Percentiles rank a stretch among this genome's conserved stretches.
phyloP scores from a whole-genome alignment of 2,888 invertebrate species.

The Pheosia tremula region DNA sequence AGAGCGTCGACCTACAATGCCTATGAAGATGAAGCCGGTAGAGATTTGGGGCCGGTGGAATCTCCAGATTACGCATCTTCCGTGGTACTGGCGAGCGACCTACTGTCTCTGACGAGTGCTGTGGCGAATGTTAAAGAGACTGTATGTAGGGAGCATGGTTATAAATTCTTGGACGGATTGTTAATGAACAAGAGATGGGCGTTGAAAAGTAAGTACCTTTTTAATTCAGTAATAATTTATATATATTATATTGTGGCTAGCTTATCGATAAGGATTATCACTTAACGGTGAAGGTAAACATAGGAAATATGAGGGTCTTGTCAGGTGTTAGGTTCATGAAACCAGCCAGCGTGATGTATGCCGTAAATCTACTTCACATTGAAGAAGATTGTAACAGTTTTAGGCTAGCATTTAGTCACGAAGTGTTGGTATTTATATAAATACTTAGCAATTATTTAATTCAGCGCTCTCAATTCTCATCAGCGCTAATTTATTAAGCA shows the following conservation, averaged over 20 bases:
- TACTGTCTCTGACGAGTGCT: slow-evolving; percentile 76
- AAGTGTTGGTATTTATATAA: too few relatives aligned
- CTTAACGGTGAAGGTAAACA: too few relatives aligned
- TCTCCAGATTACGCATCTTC: slow-evolving; percentile 80
- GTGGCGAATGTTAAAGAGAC: slow-evolving; percentile 74
- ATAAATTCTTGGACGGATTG: slow-evolving; percentile 75
- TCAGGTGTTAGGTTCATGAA: too few relatives aligned
- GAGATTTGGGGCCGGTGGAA: slow-evolving; percentile 59
- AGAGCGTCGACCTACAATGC: slow-evolving; percentile 48
- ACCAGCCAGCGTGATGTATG: too few relatives aligned
- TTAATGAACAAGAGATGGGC: slow-evolving; percentile 82
- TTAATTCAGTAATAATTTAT: neutral
- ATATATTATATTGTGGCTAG: neutral
- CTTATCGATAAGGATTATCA: too few relatives aligned
- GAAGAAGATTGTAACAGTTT: too few relatives aligned
- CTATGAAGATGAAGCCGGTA: slow-evolving; percentile 45
- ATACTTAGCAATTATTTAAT: too few relatives aligned
- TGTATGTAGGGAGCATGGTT: slow-evolving; percentile 78
- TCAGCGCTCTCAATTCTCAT: too few relatives aligned
- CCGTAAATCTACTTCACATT: too few relatives aligned
- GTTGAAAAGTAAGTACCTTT: slow-evolving; percentile 78
- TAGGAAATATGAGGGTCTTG: too few relatives aligned
- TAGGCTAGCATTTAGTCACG: too few relatives aligned
- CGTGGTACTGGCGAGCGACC: slow-evolving; percentile 75
- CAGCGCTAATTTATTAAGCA: too few relatives aligned